phyloP scores from a whole-genome alignment of 2,113 vertebrate species.

The Pygoscelis adeliae region DNA sequence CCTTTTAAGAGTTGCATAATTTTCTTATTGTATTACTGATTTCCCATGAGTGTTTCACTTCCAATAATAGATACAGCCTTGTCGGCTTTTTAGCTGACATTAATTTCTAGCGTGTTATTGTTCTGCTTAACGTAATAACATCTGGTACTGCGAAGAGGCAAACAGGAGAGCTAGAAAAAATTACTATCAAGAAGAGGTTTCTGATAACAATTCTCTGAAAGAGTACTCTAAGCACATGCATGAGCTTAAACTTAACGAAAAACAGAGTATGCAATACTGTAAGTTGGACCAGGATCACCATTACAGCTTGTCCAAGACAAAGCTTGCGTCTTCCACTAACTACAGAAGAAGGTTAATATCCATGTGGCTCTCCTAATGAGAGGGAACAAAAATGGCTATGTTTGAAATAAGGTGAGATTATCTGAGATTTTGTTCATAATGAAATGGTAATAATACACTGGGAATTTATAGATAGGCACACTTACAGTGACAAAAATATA shows the following conservation, averaged over 20 bases:
- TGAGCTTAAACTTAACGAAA: not conserved
- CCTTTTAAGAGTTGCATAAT: not conserved
- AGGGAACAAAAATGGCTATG: not conserved
- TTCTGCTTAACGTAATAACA: not conserved
- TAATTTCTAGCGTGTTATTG: not conserved
- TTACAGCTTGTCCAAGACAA: not conserved
- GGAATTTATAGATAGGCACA: not conserved
- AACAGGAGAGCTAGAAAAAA: not conserved
- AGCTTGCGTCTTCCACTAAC: not conserved
- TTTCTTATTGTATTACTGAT: not conserved
- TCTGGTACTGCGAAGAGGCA: not conserved
- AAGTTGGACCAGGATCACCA: not conserved
- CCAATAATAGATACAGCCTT: conserved; percentile 5
- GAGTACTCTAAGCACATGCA: not conserved
- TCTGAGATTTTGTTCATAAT: not conserved
- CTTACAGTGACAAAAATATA: not conserved
- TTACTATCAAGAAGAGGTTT: not conserved
- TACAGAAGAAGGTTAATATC: not conserved
- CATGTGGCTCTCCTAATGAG: not conserved
- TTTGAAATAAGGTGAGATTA: not conserved
- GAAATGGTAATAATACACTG: not conserved
- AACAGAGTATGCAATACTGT: not conserved
- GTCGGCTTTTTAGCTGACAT: not conserved
- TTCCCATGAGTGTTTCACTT: not conserved
- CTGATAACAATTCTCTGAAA: not conserved